Evolutionary conservation across 2,797 vertebrate genomes (phyloP).

Genomic region (Micrastur ruficollis): DNA sequence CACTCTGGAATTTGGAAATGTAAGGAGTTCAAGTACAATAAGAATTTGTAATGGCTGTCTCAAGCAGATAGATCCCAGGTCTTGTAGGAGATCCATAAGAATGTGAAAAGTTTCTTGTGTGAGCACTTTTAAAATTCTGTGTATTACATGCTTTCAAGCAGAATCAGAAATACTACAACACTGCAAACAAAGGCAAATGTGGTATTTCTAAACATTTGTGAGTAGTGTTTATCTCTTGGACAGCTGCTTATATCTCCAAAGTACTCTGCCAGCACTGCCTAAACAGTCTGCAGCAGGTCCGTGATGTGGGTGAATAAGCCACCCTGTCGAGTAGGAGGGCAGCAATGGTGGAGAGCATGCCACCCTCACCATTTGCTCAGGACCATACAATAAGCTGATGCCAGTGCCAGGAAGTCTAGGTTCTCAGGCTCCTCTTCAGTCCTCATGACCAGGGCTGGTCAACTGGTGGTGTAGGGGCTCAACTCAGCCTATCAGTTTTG

Average conservation of each 20-base stretch:
- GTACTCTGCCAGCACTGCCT: background rate
- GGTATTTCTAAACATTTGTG: conserved; percentile 40
- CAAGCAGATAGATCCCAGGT: background rate
- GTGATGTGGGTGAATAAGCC: background rate
- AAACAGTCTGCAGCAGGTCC: background rate
- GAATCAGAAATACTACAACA: background rate
- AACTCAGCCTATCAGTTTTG: background rate
- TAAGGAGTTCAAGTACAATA: background rate
- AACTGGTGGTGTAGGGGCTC: background rate
- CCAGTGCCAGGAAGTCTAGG: background rate
- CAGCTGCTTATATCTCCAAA: conserved; percentile 8
- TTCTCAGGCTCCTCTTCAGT: background rate
- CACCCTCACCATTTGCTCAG: background rate
- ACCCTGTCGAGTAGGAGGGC: background rate
- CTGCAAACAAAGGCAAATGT: background rate
- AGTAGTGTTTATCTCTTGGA: background rate
- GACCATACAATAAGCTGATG: background rate
- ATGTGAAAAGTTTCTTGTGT: background rate
- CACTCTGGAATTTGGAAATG: background rate
- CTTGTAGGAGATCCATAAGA: background rate
- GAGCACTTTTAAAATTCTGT: background rate
- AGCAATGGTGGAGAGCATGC: background rate
- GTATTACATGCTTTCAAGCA: background rate
- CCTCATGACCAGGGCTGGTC: background rate
- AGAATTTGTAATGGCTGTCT: background rate